Evolutionary conservation across 2,113 vertebrate species (phyloP), one percentile per base, ranked within the genome.

Genomic region (Diphyllodes magnificus): DNA sequence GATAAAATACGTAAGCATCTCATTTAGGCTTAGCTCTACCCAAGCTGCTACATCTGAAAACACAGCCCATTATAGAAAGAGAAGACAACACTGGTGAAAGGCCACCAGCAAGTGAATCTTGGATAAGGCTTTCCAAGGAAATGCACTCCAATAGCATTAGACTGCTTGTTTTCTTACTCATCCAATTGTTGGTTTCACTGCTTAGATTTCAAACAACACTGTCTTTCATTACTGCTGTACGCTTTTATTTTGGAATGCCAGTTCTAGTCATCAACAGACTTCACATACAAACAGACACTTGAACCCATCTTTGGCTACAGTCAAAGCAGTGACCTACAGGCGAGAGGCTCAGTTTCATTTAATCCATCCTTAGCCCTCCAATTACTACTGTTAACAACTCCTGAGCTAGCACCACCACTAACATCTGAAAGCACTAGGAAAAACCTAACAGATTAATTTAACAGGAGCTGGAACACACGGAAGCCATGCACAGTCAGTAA

Each of bases 1-100:
- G 92, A 95, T 53, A 75, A 93, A 94, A 84, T 82, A 93, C 2
- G n/a, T 44, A 83, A 93, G 88, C 80, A 75, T 40, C 83, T 94
- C 80, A 94, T 88, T 92, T 37, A 91, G 37, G 56, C 56, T 94
- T 71, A 83, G 83, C 53, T 88, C 39, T 91, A 70, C 60, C 45
- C 88, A 60, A 3, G 6, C 79, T 82, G 83, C 91, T 92, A 40
- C 72, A 84, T 84, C 80, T 71, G 80, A 93, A 96, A 93, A 81
- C 51, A 91, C 28, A 51, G 25, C 16, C 40, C 69, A 45, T 71
- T 86, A 68, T 12, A 78, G 7, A 78, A 71, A 86, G 35, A 73
- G 51, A 88, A 70, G 40, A 92, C 72, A 95, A 84, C 64, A 71
- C 35, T 59, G 30, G 57, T 88, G 83, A 95, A 97, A 96, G 72